These are phyloP conservation scores for Ursus arctos DNA, from an alignment of 2,113 vertebrate species.

Conservation along the genomic window DNA sequence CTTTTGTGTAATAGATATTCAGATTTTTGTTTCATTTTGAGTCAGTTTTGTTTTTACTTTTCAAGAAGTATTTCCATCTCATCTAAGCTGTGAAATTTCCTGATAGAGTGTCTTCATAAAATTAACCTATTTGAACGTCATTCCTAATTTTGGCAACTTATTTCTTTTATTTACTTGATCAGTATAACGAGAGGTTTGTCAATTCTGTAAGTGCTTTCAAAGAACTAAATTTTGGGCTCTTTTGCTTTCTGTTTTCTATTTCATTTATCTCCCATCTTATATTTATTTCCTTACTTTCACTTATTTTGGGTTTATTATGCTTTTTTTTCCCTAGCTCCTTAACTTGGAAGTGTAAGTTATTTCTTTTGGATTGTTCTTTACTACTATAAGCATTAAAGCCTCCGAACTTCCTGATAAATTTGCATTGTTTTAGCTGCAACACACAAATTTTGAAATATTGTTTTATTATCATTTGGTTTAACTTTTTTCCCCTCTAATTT, in stretches of 20 bases:
- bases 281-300: background rate
- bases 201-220: background rate
- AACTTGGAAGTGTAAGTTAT: slow-evolving; percentile 5
- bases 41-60: background rate
- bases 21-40: slow-evolving; percentile 48
- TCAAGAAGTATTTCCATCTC: background rate
- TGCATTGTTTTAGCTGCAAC: background rate
- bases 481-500: background rate
- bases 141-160: background rate
- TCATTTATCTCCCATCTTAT: background rate
- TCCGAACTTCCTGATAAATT: background rate
- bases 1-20: background rate
- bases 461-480: background rate
- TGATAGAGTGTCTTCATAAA: background rate
- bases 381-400: background rate
- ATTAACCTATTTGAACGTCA: background rate
- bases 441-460: slow-evolving; percentile 22
- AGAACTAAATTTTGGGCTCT: background rate
- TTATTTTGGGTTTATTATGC: background rate
- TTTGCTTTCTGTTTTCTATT: background rate
- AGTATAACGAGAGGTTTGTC: background rate
- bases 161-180: background rate
- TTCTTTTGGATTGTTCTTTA: background rate
- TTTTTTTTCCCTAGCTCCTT: background rate
- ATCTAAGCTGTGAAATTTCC: background rate